Conservation (phyloP, 2,888 invertebrate species). For the Amiota minor region DNA sequence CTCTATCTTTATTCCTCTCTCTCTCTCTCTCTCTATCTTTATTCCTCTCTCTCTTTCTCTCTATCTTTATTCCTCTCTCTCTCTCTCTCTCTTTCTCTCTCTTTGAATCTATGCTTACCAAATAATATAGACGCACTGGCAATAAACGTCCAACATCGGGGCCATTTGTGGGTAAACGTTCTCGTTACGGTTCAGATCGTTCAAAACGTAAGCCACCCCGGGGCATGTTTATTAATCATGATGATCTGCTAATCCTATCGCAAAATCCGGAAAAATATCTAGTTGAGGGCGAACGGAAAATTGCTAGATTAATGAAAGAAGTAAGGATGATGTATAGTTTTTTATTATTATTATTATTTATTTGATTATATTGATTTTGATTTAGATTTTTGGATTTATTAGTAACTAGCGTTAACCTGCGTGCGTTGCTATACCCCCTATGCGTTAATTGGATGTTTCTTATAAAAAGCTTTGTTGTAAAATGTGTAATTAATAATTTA, state of each 20-base stretch:
- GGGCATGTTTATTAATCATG: conserved; percentile 98
- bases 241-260: conserved; percentile 94
- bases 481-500: no score
- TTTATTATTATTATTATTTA: conserved; percentile 31
- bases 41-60: no score
- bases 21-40: no score
- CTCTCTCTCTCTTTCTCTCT: conserved; percentile 26
- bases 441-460: no score
- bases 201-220: conserved; percentile 92
- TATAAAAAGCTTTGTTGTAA: no score
- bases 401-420: no score
- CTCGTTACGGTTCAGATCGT: conserved; percentile 69
- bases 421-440: no score
- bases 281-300: conserved; percentile 93
- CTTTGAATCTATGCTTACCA: conserved; percentile 23
- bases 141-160: conserved; percentile 86
- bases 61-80: no score
- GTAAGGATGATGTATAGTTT: conserved; percentile 78
- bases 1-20: no score
- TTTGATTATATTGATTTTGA: conserved; percentile 8
- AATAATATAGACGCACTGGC: conserved; percentile 81
- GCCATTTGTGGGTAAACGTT: conserved; percentile 72
- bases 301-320: conserved; percentile 95
- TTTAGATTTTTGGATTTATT: conserved; percentile 21
- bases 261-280: conserved; percentile 82